Evolutionary conservation across 2,888 invertebrate species (phyloP).

Genomic region (Brachypterus glaber): DNA sequence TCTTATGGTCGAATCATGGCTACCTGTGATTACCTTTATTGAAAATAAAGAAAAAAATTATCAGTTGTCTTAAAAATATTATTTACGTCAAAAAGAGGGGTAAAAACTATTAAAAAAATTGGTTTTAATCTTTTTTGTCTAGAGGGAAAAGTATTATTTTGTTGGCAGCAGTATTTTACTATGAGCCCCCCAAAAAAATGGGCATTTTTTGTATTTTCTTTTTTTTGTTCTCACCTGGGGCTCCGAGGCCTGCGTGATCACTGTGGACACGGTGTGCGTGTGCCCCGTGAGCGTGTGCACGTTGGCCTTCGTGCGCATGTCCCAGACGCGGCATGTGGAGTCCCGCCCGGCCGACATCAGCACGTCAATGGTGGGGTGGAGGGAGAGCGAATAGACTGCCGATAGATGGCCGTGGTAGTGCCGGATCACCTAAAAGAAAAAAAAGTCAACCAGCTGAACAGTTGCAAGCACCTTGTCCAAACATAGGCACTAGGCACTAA

Average conservation of each 20-base stretch:
- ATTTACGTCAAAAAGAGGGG: too few relatives aligned
- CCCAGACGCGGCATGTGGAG: constrained; percentile 95
- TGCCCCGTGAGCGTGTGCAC: constrained; percentile 94
- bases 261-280: constrained; percentile 93
- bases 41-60: constrained; percentile 4
- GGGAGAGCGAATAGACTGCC: constrained; percentile 84
- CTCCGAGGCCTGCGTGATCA: constrained; percentile 85
- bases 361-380: constrained; percentile 94
- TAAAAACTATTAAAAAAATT: too few relatives aligned
- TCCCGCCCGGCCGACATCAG: constrained; percentile 90
- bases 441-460: too few relatives aligned
- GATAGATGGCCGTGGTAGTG: constrained; percentile 99
- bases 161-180: too few relatives aligned
- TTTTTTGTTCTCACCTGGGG: constrained; percentile 60
- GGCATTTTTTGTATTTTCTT: too few relatives aligned
- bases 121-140: too few relatives aligned
- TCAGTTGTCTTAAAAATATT: neutral
- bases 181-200: too few relatives aligned
- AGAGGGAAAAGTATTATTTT: too few relatives aligned
- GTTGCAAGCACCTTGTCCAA: too few relatives aligned
- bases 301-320: constrained; percentile 97
- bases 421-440: constrained; percentile 63
- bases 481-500: too few relatives aligned
- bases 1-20: constrained; percentile 93
- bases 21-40: constrained; percentile 79